phyloP scores from a whole-genome alignment of 2,113 vertebrate genomes.

The Orthonyx spaldingii region DNA sequence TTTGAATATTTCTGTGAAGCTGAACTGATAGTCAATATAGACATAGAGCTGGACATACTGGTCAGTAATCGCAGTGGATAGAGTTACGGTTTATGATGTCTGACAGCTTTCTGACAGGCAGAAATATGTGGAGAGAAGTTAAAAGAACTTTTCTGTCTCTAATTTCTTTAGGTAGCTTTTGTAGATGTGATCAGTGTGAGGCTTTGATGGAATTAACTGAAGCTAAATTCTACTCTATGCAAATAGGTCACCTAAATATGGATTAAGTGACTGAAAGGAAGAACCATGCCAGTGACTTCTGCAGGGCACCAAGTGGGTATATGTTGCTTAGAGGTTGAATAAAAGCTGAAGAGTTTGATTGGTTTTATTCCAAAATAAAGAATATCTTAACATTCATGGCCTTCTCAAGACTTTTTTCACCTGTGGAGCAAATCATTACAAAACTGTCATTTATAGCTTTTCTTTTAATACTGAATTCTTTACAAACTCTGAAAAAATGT shows the following conservation, averaged over 20 bases:
- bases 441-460: not conserved
- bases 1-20: not conserved
- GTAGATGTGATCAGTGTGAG: not conserved
- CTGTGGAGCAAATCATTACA: not conserved
- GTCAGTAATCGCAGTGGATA: not conserved
- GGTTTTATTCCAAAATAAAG: not conserved
- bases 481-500: not conserved
- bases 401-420: not conserved
- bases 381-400: not conserved
- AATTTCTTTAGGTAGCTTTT: not conserved
- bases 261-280: not conserved
- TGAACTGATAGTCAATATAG: not conserved
- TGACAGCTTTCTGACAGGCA: not conserved
- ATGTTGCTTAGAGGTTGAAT: not conserved
- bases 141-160: not conserved
- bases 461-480: not conserved
- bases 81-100: not conserved
- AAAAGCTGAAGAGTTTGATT: not conserved
- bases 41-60: not conserved
- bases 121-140: not conserved
- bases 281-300: not conserved
- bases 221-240: not conserved
- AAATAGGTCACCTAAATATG: not conserved
- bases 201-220: not conserved
- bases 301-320: not conserved